phyloP scores from a whole-genome alignment of 1,140 invertebrate species.

The Drosophila santomea region DNA sequence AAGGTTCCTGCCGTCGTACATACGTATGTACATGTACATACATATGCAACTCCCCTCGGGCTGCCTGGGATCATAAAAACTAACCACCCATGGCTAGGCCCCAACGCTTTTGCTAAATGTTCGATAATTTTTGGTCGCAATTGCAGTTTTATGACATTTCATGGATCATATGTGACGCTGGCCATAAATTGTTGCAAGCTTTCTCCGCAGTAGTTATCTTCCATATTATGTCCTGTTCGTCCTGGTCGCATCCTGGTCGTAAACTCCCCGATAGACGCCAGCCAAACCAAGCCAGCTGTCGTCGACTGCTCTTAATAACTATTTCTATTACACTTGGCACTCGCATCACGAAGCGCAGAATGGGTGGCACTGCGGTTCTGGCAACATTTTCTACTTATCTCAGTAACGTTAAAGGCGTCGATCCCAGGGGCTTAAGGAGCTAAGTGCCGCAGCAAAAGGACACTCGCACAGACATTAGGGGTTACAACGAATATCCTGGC shows the following conservation, averaged over 20 bases:
- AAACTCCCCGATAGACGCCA: slow-evolving; percentile 65
- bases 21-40: background rate
- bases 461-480: background rate
- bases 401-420: slow-evolving; percentile 26
- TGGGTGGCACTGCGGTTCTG: slow-evolving; percentile 37
- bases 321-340: slow-evolving; percentile 80
- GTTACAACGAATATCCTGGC: background rate
- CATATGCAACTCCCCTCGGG: background rate
- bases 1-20: slow-evolving; percentile 49
- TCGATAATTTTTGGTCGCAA: slow-evolving; percentile 79
- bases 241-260: slow-evolving; percentile 35
- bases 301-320: slow-evolving; percentile 72
- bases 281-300: slow-evolving; percentile 40
- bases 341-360: slow-evolving; percentile 55
- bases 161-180: slow-evolving; percentile 65
- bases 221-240: slow-evolving; percentile 39
- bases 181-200: slow-evolving; percentile 73
- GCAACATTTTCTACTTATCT: slow-evolving; percentile 75
- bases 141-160: slow-evolving; percentile 79
- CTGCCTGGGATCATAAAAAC: slow-evolving; percentile 55
- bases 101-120: slow-evolving; percentile 76
- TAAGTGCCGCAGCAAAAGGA: slow-evolving; percentile 15
- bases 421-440: slow-evolving; percentile 39
- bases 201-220: slow-evolving; percentile 37
- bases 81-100: slow-evolving; percentile 72